These are phyloP conservation scores for Ranitomeya imitator DNA, from an alignment of 2,113 vertebrate genomes.

Conservation along the genomic window DNA sequence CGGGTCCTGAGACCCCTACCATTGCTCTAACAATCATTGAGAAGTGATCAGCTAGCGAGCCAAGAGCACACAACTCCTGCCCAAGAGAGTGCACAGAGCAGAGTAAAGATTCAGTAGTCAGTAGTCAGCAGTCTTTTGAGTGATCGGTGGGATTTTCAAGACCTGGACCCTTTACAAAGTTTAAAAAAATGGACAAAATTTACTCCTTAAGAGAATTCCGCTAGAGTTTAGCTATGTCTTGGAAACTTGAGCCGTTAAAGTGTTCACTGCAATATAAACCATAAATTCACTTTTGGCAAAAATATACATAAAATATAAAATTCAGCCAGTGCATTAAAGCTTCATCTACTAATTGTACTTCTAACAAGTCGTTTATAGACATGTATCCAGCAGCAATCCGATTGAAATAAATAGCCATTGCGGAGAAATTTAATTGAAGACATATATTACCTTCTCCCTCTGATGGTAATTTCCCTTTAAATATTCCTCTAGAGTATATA, in stretches of 20 bases:
- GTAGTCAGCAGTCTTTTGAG: too few relatives aligned
- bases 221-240: background rate
- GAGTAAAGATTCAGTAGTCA: too few relatives aligned
- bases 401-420: background rate
- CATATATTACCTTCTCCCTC: background rate
- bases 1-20: too few relatives aligned
- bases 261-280: background rate
- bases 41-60: too few relatives aligned
- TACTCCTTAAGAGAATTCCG: background rate
- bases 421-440: background rate
- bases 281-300: background rate
- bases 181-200: too few relatives aligned
- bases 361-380: background rate
- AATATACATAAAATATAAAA: background rate
- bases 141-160: too few relatives aligned
- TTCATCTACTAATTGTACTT: background rate
- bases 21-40: too few relatives aligned
- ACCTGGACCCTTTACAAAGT: too few relatives aligned
- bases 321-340: background rate
- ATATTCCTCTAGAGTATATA: background rate
- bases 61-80: too few relatives aligned
- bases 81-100: too few relatives aligned
- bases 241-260: background rate
- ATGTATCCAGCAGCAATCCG: background rate
- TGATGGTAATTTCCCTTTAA: slow-evolving; percentile 8